Base-by-base conservation (phyloP, 2,113 vertebrate genomes). In the Clarias gariepinus region DNA sequence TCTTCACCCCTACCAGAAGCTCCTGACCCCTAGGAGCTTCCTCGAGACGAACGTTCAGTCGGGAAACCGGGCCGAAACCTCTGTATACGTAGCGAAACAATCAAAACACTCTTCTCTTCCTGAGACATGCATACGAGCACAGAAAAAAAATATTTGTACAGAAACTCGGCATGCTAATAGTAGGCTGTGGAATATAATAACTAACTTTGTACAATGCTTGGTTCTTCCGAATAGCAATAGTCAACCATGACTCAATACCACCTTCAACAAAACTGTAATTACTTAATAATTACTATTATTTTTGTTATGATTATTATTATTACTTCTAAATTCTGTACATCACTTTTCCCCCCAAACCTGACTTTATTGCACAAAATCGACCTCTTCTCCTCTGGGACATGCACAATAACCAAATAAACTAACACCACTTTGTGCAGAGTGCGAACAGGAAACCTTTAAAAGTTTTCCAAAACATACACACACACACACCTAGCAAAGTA, bases 1-100 rank as follows among this genome's bases (percentile, higher is more conserved):
- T 95, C 93, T 91, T 82, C 90, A 83, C 90, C 91, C 92, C 94
- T 91, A 93, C 93, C 90, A 92, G 91, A 91, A 93, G 69, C 81
- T 85, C 60, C 81, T 19, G 55, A 83, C 55, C 28, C 41, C 28
- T 66, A 76, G 74, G 30, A 84, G 90, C 88, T 97, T 97, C 95
- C 94, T 95, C 91, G 91, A 94, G 91, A 91, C 92, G 91, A 87
- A 87, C 30, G 88, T 87, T 92, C 89, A 64, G 91, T 86, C 88
- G 84, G 94, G 92, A 93, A 93, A 91, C 88, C n/a, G 60, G 89
- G 90, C 82, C 57, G 71, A 92, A 87, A 91, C 92, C 89, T 94
- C 89, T 88, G 87, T 88, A 91, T 91, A 88, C 77, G 53, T 36
- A 86, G 25, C 11, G 33, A 30, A 90, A 91, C 83, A 87, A 87